A percentile compares a stretch with the other conserved stretches of the same genome.
Evolutionary conservation across 2,888 invertebrate genomes (phyloP).

Genomic region (Parnassius mnemosyne): DNA sequence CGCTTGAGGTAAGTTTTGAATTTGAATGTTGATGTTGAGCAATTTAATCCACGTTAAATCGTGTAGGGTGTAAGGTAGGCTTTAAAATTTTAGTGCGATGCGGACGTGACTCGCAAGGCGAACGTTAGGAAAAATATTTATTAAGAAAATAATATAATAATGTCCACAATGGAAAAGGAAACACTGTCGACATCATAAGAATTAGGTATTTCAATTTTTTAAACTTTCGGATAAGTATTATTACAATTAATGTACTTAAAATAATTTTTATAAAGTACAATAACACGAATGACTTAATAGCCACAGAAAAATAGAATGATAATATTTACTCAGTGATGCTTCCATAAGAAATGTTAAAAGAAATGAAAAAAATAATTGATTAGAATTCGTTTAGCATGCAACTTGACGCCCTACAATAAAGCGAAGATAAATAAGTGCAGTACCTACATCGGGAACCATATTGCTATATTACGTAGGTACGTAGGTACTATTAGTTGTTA

Average conservation of each 20-base stretch:
- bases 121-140: conserved; percentile 12
- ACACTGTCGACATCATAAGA: too few species aligned
- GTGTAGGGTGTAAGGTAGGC: conserved; percentile 1
- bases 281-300: neutral
- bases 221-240: too few species aligned
- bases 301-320: neutral
- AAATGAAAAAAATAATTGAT: conserved; percentile 1
- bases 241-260: too few species aligned
- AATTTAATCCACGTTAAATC: conserved; percentile 9
- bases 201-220: too few species aligned
- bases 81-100: conserved; percentile 19
- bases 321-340: neutral
- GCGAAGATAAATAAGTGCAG: conserved; percentile 31
- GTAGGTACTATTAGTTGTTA: conserved; percentile 30
- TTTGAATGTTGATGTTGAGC: conserved; percentile 1
- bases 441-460: conserved; percentile 30
- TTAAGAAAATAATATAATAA: too few species aligned
- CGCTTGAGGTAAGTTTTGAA: too few species aligned
- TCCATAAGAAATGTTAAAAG: neutral
- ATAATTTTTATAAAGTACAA: neutral
- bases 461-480: conserved; percentile 26
- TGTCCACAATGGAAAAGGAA: too few species aligned
- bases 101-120: conserved; percentile 21
- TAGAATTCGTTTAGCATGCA: conserved; percentile 20
- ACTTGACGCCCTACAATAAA: conserved; percentile 34